Evolutionary conservation across 2,113 vertebrate genomes (phyloP).

Genomic region (Xenus cinereus): DNA sequence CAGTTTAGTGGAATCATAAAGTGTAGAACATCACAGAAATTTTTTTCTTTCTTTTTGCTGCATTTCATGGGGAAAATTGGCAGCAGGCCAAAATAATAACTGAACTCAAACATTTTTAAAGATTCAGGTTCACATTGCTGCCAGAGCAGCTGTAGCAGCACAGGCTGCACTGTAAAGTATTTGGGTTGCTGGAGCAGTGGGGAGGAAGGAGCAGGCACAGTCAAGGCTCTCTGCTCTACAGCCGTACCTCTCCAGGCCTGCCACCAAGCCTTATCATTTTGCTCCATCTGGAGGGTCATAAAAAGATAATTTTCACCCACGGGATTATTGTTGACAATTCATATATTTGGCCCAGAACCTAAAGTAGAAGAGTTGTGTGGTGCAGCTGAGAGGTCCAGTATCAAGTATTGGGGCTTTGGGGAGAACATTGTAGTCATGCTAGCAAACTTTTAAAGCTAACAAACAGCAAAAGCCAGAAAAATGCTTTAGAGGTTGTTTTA

Average conservation of each 20-base stretch:
- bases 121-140: neutral
- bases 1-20: neutral
- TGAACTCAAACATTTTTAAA: neutral
- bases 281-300: neutral
- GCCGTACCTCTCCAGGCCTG: neutral
- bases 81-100: neutral
- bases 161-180: neutral
- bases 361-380: neutral
- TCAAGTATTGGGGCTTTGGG: neutral
- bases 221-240: neutral
- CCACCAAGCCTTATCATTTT: accelerated
- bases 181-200: neutral
- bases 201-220: neutral
- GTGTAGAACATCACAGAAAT: neutral
- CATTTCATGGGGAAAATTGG: neutral
- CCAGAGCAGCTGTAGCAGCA: neutral
- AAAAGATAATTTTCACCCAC: neutral
- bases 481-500: neutral
- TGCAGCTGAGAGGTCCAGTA: neutral
- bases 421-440: neutral
- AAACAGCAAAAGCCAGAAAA: neutral
- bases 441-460: neutral
- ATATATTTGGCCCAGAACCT: neutral
- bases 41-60: neutral
- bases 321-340: neutral